Evolutionary conservation across 2,888 invertebrate species (phyloP), one percentile per base, ranked within the genome.

Genomic region (Orchesellides sinensis): DNA sequence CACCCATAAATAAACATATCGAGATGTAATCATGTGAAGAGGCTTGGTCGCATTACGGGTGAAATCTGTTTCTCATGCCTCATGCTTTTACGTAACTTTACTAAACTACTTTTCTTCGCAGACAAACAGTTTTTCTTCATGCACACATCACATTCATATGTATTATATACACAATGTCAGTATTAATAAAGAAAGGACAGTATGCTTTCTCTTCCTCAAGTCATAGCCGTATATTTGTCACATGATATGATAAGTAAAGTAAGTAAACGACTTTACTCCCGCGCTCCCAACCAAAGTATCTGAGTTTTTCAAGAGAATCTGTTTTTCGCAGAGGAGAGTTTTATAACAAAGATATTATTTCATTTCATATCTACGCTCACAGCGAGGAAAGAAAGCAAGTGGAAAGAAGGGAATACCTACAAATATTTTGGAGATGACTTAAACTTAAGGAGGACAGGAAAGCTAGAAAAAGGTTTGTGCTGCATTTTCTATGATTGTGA

Each of bases 11-110:
- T 83, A 74, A 59, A 86, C 74, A 86, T 79, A 87, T 84, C 78
- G 87, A 83, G 87, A 86, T 87, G 87, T 86, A 87, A 87, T 87
- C 86, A 85, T 72, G 63, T 81, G 84, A 85, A 86, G 85, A 85
- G 85, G 75, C 79, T 84, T 59, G 73, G 69, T 70, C 74, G 65
- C 78, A 63, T 69, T 79, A 80, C 81, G 86, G 69, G 84, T 86
- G 84, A 88, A 88, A 88, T 87, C 87, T 88, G 88, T 86, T 88
- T 83, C 81, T 81, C 74, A 74, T 77, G 66, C 68, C 79, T 54
- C 72, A 56, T 72, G 63, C 72, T 63, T 63, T 72, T 72, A 75
- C 65, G 63, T 73, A 63, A 73, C 63, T 75, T 40, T 49, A 40
- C 4, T 40, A 40, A 8, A n/a, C 2, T 40, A 2, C 19, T 21